Evolutionary conservation across 2,888 invertebrate genomes (phyloP).

Genomic region (Nomada ferruginata): DNA sequence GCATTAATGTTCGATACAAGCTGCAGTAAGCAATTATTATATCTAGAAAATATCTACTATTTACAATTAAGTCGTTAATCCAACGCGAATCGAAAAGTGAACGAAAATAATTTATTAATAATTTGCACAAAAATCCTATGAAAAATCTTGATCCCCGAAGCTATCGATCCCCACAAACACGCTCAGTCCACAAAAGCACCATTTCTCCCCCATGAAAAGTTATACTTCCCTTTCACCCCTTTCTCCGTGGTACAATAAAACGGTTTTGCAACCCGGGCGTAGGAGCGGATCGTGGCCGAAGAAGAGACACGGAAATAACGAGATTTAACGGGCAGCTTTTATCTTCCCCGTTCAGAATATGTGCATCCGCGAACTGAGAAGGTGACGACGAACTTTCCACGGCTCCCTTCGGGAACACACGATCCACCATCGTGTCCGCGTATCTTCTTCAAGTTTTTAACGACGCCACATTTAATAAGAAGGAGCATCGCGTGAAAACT

Average conservation of each 20-base stretch:
- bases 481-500: background rate
- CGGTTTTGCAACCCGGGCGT: slow-evolving; percentile 19
- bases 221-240: background rate
- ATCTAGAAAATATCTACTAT: too few relatives aligned
- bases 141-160: too few relatives aligned
- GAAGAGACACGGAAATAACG: slow-evolving; percentile 32
- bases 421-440: background rate
- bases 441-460: background rate
- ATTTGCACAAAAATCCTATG: too few relatives aligned
- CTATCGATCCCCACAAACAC: too few relatives aligned
- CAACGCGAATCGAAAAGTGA: too few relatives aligned
- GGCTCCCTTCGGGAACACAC: background rate
- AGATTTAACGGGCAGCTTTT: slow-evolving; percentile 37
- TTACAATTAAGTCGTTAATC: too few relatives aligned
- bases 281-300: slow-evolving; percentile 10
- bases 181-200: too few relatives aligned
- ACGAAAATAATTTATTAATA: too few relatives aligned
- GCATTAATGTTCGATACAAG: too few relatives aligned
- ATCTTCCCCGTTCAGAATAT: background rate
- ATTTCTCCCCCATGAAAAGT: background rate
- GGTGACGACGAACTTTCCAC: background rate
- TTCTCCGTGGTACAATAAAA: slow-evolving; percentile 27
- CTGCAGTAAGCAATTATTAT: too few relatives aligned
- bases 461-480: background rate
- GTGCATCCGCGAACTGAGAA: background rate